phyloP scores from a whole-genome alignment of 2,797 vertebrate genomes.

The Sebastes variabilis region DNA sequence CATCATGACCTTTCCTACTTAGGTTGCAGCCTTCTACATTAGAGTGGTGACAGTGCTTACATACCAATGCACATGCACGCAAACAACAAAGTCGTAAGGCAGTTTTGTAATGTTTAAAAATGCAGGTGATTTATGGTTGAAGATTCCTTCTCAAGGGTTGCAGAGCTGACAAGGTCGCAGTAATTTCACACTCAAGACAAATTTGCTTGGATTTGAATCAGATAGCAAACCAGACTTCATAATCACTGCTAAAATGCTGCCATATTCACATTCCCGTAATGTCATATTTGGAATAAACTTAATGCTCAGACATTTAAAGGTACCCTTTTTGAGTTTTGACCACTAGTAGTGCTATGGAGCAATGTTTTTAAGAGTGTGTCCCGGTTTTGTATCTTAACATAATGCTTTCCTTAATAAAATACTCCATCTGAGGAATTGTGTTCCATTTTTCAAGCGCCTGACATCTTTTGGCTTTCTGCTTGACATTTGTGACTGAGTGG shows the following conservation, averaged over 20 bases:
- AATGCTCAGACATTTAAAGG: neutral
- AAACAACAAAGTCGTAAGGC: neutral
- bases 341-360: neutral
- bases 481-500: conserved; percentile 1
- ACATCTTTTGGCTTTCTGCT: neutral
- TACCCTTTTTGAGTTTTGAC: neutral
- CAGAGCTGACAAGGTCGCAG: neutral
- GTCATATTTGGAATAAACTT: neutral
- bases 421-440: neutral
- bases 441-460: neutral
- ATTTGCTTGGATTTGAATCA: neutral
- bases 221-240: neutral
- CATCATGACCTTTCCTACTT: conserved; percentile 12
- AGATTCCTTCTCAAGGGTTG: neutral
- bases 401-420: neutral
- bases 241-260: neutral
- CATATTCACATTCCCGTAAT: neutral
- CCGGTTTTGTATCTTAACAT: neutral
- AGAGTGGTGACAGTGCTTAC: neutral
- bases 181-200: neutral
- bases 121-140: neutral
- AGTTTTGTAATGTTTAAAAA: neutral
- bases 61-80: neutral
- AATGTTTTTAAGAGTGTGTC: too few relatives aligned
- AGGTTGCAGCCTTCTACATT: conserved; percentile 3